phyloP scores from a whole-genome alignment of 2,113 vertebrate species.

The Ursus arctos region DNA sequence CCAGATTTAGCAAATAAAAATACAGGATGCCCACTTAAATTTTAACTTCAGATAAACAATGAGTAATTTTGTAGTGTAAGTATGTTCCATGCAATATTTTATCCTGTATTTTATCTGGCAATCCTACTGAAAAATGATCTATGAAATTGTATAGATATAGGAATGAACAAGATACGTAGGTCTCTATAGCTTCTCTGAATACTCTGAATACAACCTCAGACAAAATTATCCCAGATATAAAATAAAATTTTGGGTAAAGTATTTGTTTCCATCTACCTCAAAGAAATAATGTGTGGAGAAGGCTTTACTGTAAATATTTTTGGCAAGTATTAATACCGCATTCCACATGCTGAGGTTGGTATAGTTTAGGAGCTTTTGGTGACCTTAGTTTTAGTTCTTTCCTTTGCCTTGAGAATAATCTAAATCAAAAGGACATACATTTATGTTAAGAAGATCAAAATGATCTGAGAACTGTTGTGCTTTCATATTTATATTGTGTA shows the following conservation, averaged over 20 bases:
- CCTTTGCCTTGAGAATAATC: conserved; percentile 26
- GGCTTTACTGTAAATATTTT: conserved; percentile 9
- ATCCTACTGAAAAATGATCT: neutral
- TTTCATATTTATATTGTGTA: conserved; percentile 44
- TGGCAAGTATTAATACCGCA: neutral
- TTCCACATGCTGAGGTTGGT: neutral
- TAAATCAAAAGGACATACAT: neutral
- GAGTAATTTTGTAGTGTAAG: conserved; percentile 26
- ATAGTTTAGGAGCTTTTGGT: neutral
- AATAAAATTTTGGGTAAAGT: neutral
- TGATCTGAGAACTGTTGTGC: neutral
- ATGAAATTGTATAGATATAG: neutral
- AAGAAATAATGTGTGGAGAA: neutral
- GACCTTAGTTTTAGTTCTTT: conserved; percentile 27
- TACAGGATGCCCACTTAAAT: conserved; percentile 31
- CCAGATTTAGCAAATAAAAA: conserved; percentile 48
- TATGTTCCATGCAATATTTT: neutral
- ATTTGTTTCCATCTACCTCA: conserved; percentile 36
- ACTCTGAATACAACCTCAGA: neutral
- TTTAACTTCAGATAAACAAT: conserved; percentile 29
- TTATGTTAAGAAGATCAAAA: conserved; percentile 55
- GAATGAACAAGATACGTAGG: neutral
- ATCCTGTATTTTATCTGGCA: conserved; percentile 31
- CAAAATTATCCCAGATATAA: conserved; percentile 28
- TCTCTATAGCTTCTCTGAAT: conserved; percentile 34